Evolutionary conservation across 2,797 vertebrate genomes (phyloP).

Genomic region (Bovichtus variegatus): DNA sequence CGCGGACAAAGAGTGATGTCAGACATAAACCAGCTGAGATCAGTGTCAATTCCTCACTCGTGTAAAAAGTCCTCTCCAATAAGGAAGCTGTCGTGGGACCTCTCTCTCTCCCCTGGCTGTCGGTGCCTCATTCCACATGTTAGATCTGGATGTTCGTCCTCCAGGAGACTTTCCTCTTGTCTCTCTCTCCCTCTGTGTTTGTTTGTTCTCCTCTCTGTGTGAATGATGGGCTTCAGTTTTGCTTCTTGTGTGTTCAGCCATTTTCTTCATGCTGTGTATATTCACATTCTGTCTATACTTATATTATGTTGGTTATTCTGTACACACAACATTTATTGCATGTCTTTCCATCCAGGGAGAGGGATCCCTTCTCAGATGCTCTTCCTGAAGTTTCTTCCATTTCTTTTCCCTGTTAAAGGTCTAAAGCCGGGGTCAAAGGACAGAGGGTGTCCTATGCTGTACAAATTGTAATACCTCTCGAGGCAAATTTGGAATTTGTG

Average conservation of each 20-base stretch:
- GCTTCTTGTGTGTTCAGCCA: background rate
- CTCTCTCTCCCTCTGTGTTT: background rate
- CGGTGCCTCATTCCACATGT: background rate
- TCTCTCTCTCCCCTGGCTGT: background rate
- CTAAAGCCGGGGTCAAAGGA: background rate
- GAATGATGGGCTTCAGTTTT: background rate
- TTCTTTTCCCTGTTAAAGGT: background rate
- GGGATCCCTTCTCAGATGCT: background rate
- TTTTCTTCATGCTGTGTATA: background rate
- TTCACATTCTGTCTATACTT: background rate
- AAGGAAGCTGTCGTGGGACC: background rate
- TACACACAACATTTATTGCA: background rate
- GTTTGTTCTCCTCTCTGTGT: background rate
- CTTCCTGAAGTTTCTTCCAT: background rate
- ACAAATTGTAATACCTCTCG: background rate
- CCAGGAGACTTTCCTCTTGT: background rate
- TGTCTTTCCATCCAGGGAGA: background rate
- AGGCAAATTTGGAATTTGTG: background rate
- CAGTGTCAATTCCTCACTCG: constrained; percentile 33
- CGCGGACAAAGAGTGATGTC: constrained; percentile 35
- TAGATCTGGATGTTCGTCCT: background rate
- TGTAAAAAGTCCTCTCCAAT: constrained; percentile 43
- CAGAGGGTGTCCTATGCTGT: background rate
- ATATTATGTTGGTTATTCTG: background rate
- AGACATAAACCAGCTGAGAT: constrained; percentile 36